Conservation (phyloP, 2,888 invertebrate species). For the Monochamus alternatus region DNA sequence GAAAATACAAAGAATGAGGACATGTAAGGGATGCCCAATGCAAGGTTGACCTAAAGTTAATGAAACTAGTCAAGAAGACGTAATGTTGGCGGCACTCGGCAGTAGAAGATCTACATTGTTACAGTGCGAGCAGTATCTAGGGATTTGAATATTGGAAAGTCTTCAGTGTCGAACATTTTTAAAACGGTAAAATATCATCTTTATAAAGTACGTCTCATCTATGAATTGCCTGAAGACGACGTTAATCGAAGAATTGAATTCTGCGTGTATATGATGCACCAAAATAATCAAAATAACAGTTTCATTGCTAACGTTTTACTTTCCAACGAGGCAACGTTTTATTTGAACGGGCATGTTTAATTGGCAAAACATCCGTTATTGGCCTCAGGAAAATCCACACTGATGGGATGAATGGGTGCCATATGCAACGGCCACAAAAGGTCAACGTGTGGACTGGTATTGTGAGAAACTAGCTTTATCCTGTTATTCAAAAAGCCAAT, state of each 20-base stretch:
- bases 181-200: slow-evolving; percentile 29
- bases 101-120: slow-evolving; percentile 12
- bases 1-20: slow-evolving; percentile 19
- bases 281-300: too few relatives aligned
- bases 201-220: slow-evolving; percentile 14
- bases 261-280: too few relatives aligned
- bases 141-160: slow-evolving; percentile 19
- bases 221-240: neutral
- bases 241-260: too few relatives aligned
- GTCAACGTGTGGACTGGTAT: too few relatives aligned
- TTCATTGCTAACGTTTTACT: too few relatives aligned
- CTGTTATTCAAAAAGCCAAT: too few relatives aligned
- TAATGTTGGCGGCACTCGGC: slow-evolving; percentile 5
- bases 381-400: neutral
- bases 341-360: too few relatives aligned
- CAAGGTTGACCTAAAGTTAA: slow-evolving; percentile 22
- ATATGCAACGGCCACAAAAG: too few relatives aligned
- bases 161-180: slow-evolving; percentile 22
- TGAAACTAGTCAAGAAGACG: slow-evolving; percentile 22
- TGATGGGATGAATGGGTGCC: too few relatives aligned
- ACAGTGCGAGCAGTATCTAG: slow-evolving; percentile 24
- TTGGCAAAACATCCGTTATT: too few relatives aligned
- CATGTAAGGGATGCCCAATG: slow-evolving; percentile 22
- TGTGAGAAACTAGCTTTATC: too few relatives aligned
- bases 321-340: too few relatives aligned